These are phyloP conservation scores for Camptogramma bilineatum DNA, from an alignment of 2,888 invertebrate species.

Conservation along the genomic window DNA sequence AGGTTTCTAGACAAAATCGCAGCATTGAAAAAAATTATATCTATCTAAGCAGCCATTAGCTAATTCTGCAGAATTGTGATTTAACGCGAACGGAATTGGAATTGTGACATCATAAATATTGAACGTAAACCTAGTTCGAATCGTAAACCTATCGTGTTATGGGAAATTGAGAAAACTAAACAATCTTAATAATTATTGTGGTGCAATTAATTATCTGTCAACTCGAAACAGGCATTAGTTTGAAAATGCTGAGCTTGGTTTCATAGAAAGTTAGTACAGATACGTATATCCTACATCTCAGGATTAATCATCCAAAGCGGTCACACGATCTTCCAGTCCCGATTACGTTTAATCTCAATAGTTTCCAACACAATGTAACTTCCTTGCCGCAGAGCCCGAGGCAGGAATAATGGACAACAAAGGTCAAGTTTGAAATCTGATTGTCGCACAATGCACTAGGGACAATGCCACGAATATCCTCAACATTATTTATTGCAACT, in stretches of 20 bases:
- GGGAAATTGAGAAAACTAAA: background rate
- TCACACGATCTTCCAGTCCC: conserved; percentile 28
- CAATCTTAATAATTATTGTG: background rate
- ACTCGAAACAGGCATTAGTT: background rate
- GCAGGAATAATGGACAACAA: conserved; percentile 63
- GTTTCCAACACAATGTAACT: conserved; percentile 36
- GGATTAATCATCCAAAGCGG: conserved; percentile 28
- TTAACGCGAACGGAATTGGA: too few species aligned
- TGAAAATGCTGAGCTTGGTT: background rate
- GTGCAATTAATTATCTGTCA: background rate
- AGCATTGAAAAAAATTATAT: too few species aligned
- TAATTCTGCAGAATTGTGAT: too few species aligned
- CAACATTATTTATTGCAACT: conserved; percentile 39
- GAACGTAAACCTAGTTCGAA: too few species aligned
- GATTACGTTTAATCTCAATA: conserved; percentile 36
- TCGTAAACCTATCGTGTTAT: too few species aligned
- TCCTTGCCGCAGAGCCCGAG: conserved; percentile 47
- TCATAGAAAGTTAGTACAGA: background rate
- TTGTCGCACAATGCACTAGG: conserved; percentile 67
- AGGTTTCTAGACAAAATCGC: too few species aligned
- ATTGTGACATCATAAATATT: too few species aligned
- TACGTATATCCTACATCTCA: conserved; percentile 18
- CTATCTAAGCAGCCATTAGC: too few species aligned
- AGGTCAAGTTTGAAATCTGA: conserved; percentile 71
- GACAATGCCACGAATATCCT: conserved; percentile 47